These are phyloP conservation scores for Horisme vitalbata DNA, from an alignment of 2,888 invertebrate genomes.

Conservation along the genomic window DNA sequence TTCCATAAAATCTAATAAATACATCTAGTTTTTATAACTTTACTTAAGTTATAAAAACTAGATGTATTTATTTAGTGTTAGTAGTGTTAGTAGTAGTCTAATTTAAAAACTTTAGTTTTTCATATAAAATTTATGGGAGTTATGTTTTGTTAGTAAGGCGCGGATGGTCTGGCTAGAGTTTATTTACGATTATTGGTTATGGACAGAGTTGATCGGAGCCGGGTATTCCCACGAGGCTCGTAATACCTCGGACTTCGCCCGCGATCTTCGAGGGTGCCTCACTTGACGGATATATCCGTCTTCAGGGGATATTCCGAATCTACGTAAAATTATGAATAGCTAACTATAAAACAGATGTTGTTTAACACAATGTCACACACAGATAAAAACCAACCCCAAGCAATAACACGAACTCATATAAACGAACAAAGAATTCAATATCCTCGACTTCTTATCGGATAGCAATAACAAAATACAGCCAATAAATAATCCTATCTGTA, in stretches of 20 bases:
- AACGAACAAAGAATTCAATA: slow-evolving; percentile 53
- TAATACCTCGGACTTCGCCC: slow-evolving; percentile 74
- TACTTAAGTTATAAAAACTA: too few relatives aligned
- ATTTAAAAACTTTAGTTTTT: too few relatives aligned
- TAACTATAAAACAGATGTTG: slow-evolving; percentile 24
- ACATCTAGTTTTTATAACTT: too few relatives aligned
- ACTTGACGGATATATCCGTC: slow-evolving; percentile 78
- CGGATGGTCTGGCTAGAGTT: slow-evolving; percentile 54
- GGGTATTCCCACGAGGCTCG: slow-evolving; percentile 74
- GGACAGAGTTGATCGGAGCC: slow-evolving; percentile 71
- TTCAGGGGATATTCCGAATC: slow-evolving; percentile 61
- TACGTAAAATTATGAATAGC: slow-evolving; percentile 71
- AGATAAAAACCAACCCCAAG: slow-evolving; percentile 19
- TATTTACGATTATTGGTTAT: slow-evolving; percentile 83
- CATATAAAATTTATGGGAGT: slow-evolving; percentile 43
- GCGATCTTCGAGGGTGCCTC: slow-evolving; percentile 58
- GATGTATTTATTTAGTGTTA: too few relatives aligned
- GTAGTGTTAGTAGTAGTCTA: too few relatives aligned
- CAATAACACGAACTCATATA: slow-evolving; percentile 41
- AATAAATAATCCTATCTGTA: slow-evolving; percentile 62
- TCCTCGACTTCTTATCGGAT: slow-evolving; percentile 49
- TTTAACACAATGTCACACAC: slow-evolving; percentile 2
- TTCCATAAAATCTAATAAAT: too few relatives aligned
- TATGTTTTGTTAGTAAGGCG: slow-evolving; percentile 40
- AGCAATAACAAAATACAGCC: slow-evolving; percentile 58